Conservation (phyloP, 2,113 vertebrate genomes). For the Hiodon alosoides region DNA sequence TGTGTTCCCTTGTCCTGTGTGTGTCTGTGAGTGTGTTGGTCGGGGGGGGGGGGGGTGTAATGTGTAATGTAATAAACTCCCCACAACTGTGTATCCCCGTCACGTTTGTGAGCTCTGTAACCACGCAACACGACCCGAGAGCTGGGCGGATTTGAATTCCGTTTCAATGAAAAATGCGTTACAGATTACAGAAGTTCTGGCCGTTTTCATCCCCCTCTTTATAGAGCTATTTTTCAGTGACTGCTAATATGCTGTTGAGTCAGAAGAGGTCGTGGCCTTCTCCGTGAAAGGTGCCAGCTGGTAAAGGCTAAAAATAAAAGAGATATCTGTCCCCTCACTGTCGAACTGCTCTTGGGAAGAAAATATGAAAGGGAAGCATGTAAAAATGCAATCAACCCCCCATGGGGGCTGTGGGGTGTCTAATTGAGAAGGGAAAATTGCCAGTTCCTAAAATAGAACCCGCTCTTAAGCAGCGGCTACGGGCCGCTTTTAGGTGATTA, state of each 20-base stretch:
- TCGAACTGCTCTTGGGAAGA: conserved; percentile 1
- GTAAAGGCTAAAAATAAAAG: too few species aligned
- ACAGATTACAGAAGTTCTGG: too few species aligned
- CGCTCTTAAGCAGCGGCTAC: conserved; percentile 6
- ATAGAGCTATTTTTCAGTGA: too few species aligned
- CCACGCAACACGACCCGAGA: too few species aligned
- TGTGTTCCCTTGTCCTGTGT: background rate
- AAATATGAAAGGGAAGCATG: conserved; percentile 2
- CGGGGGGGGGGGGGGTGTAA: too few species aligned
- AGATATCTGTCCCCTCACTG: background rate
- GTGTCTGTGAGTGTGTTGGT: too few species aligned
- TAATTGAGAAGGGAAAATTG: conserved; percentile 27
- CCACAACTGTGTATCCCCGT: background rate
- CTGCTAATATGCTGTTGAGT: too few species aligned
- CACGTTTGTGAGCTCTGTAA: background rate
- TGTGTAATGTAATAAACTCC: background rate
- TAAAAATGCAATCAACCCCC: conserved; percentile 18
- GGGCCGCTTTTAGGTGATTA: conserved; percentile 12
- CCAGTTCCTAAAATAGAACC: conserved; percentile 10
- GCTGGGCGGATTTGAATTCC: too few species aligned
- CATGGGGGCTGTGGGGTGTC: background rate
- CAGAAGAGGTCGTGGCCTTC: too few species aligned
- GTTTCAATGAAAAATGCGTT: too few species aligned
- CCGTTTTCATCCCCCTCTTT: too few species aligned
- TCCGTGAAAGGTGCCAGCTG: too few species aligned